phyloP scores from a whole-genome alignment of 2,888 invertebrate species.

The Agrochola circellaris region DNA sequence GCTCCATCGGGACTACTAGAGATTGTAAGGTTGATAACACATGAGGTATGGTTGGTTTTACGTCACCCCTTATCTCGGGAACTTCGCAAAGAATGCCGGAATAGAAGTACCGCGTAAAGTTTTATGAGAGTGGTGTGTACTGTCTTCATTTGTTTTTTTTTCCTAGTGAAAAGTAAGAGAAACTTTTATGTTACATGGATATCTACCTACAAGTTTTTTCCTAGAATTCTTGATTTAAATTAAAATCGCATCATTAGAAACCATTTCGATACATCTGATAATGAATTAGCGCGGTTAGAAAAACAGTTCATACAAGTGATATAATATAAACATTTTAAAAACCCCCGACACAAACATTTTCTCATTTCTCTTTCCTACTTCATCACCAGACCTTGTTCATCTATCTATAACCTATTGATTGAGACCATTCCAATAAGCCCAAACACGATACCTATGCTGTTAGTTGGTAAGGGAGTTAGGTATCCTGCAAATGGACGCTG shows the following conservation, averaged over 20 bases:
- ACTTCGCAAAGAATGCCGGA: slow-evolving; percentile 53
- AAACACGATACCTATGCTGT: no score
- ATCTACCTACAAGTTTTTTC: neutral
- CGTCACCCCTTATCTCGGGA: slow-evolving; percentile 57
- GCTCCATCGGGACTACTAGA: slow-evolving; percentile 49
- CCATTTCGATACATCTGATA: no score
- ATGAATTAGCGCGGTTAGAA: neutral
- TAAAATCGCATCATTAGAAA: neutral
- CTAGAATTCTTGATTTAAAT: neutral
- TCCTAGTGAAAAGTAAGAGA: neutral
- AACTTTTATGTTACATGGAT: neutral
- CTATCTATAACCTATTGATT: no score
- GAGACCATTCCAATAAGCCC: no score
- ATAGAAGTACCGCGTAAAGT: slow-evolving; percentile 31
- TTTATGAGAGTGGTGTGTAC: slow-evolving; percentile 40
- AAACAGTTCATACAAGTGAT: no score
- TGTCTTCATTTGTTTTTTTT: slow-evolving; percentile 12
- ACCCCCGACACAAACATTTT: no score
- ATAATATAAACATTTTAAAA: no score
- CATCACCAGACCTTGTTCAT: no score
- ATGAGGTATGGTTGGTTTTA: slow-evolving; percentile 63
- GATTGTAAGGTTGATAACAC: slow-evolving; percentile 56
- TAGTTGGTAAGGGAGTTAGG: no score
- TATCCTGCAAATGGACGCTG: no score
- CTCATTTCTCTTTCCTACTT: no score